phyloP scores from a whole-genome alignment of 2,113 vertebrate genomes.

The Tupaia chinensis region DNA sequence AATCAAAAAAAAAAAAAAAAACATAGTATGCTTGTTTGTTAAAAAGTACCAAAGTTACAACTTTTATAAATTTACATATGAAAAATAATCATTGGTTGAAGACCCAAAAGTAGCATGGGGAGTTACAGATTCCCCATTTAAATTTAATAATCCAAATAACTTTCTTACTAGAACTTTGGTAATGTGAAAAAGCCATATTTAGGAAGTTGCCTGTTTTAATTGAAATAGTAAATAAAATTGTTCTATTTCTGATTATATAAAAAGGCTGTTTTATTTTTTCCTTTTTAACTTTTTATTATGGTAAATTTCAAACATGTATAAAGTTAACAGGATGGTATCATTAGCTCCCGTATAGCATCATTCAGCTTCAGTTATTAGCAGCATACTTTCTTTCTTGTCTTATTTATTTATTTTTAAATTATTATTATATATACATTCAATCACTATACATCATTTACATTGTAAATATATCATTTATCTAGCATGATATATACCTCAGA shows the following conservation, averaged over 20 bases:
- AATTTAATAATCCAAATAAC: conserved; percentile 83
- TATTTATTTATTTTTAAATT: not conserved
- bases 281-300: conserved; percentile 12
- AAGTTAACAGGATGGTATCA: conserved; percentile 12
- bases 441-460: too few relatives aligned
- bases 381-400: conserved; percentile 23
- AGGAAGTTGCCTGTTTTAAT: conserved; percentile 75
- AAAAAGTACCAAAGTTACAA: not conserved
- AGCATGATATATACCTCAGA: too few relatives aligned
- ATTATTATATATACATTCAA: too few relatives aligned
- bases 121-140: conserved; percentile 79
- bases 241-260: conserved; percentile 58
- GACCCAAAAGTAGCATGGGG: conserved; percentile 31
- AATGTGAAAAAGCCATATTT: conserved; percentile 76
- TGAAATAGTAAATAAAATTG: conserved; percentile 73
- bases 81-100: conserved; percentile 65
- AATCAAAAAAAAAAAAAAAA: conserved; percentile 47
- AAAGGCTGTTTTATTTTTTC: not conserved
- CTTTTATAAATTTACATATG: conserved; percentile 45
- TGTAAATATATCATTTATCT: too few relatives aligned
- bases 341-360: not conserved
- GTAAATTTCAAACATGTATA: conserved; percentile 5
- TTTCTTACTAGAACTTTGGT: conserved; percentile 80
- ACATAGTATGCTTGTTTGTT: conserved; percentile 42
- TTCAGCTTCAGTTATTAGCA: conserved; percentile 15